These are phyloP conservation scores for Synanthedon vespiformis DNA, from an alignment of 2,888 invertebrate species.

Conservation along the genomic window DNA sequence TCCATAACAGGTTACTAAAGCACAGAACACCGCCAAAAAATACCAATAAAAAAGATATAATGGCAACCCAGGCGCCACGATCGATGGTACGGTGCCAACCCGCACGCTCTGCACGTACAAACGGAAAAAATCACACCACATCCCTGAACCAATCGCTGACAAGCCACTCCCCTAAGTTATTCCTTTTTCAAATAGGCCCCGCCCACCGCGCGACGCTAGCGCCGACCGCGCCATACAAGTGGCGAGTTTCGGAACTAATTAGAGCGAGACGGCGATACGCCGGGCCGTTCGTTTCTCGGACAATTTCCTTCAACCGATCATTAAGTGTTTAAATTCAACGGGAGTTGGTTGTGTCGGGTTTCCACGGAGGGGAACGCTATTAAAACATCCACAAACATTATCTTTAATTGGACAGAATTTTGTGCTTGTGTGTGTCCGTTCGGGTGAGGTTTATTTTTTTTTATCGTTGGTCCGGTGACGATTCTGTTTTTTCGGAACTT, in stretches of 20 bases:
- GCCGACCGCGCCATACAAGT: conserved; percentile 50
- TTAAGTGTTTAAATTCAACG: conserved; percentile 70
- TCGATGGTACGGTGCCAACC: conserved; percentile 64
- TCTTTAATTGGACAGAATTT: conserved; percentile 69
- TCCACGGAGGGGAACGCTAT: conserved; percentile 68
- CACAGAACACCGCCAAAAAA: conserved; percentile 62
- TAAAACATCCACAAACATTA: conserved; percentile 71
- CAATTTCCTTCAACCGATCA: conserved; percentile 70
- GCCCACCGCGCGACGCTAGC: conserved; percentile 37
- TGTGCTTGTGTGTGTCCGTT: conserved; percentile 64
- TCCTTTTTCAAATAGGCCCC: conserved; percentile 37
- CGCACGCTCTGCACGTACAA: conserved; percentile 48
- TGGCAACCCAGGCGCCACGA: conserved; percentile 60
- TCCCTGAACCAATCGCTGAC: conserved; percentile 33
- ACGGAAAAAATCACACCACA: conserved; percentile 55
- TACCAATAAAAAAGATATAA: conserved; percentile 69
- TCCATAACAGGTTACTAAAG: conserved; percentile 63
- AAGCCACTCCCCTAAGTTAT: conserved; percentile 30
- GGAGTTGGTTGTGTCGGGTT: conserved; percentile 70
- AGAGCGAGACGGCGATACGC: conserved; percentile 48
- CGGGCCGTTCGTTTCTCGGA: conserved; percentile 66
- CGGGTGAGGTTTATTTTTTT: conserved; percentile 39
- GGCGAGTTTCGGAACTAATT: conserved; percentile 45
- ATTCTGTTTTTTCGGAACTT: conserved; percentile 57
- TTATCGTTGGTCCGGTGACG: conserved; percentile 37